A percentile compares a stretch with the other conserved stretches of the same genome.
These are phyloP conservation scores for Whitmania pigra DNA, from an alignment of 1,140 invertebrate species.

Conservation along the genomic window DNA sequence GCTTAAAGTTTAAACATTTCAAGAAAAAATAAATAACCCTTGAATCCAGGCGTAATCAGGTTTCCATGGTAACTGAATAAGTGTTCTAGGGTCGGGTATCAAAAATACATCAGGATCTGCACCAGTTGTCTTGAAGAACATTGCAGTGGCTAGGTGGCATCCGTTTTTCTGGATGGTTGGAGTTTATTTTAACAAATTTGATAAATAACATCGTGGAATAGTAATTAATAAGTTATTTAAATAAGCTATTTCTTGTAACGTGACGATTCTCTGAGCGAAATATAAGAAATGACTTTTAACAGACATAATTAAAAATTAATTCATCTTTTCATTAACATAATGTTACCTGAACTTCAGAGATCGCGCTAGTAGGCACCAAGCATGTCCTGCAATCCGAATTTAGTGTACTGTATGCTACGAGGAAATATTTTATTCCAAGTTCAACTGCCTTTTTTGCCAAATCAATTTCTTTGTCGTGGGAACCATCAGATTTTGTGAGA, in stretches of 20 bases:
- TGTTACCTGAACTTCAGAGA: slow-evolving; percentile 19
- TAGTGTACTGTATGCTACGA: slow-evolving; percentile 24
- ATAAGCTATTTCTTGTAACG: background rate
- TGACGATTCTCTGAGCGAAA: too few relatives aligned
- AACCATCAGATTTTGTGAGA: background rate
- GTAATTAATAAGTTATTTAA: background rate
- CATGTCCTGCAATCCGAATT: slow-evolving; percentile 21
- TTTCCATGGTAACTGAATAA: slow-evolving; percentile 26
- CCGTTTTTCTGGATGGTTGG: slow-evolving; percentile 14
- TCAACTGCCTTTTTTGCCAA: slow-evolving; percentile 17
- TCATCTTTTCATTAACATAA: too few relatives aligned
- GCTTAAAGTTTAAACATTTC: background rate
- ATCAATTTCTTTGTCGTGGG: slow-evolving; percentile 7
- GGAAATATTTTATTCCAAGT: slow-evolving; percentile 24
- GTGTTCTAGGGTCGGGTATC: slow-evolving; percentile 19
- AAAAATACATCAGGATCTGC: slow-evolving; percentile 25
- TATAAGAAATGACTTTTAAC: too few relatives aligned
- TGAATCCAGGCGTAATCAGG: slow-evolving; percentile 24
- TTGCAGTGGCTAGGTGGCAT: slow-evolving; percentile 23
- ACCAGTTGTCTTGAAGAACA: slow-evolving; percentile 26
- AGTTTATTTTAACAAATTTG: background rate
- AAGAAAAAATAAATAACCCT: slow-evolving; percentile 14
- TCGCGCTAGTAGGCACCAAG: slow-evolving; percentile 20
- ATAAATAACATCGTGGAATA: background rate
- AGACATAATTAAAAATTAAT: too few relatives aligned